Percentiles rank a stretch among this genome's conserved stretches.
Evolutionary conservation across 2,888 invertebrate species (phyloP).

Genomic region (Cephus nigrinus): DNA sequence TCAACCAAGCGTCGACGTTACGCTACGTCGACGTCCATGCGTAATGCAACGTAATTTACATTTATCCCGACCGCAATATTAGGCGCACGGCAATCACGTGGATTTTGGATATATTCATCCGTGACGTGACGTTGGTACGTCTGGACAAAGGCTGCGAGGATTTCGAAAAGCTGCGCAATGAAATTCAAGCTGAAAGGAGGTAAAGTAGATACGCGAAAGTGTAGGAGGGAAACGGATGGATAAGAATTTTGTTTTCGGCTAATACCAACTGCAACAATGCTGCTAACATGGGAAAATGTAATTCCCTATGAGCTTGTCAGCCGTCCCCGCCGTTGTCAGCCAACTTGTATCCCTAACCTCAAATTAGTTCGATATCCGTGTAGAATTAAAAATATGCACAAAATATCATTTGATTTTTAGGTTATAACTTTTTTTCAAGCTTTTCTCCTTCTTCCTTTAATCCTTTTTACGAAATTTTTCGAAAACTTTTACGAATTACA

Average conservation of each 20-base stretch:
- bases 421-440: neutral
- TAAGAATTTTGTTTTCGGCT: neutral
- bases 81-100: neutral
- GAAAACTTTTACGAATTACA: neutral
- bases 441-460: neutral
- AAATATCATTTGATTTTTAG: neutral
- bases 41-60: slow-evolving; percentile 1
- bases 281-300: neutral
- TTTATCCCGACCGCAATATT: neutral
- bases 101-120: neutral
- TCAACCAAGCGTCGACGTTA: neutral
- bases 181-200: neutral
- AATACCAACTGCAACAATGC: neutral
- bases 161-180: neutral
- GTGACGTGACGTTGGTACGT: too few species aligned
- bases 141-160: too few species aligned
- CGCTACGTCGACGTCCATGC: neutral
- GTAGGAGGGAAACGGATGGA: neutral
- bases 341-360: neutral
- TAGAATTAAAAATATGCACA: neutral
- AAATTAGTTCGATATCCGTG: neutral
- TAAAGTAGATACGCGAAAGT: neutral
- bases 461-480: neutral
- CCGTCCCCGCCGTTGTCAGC: neutral
- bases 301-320: neutral